Base-by-base conservation (phyloP, 2,113 vertebrate genomes). In the Okapia johnstoni region DNA sequence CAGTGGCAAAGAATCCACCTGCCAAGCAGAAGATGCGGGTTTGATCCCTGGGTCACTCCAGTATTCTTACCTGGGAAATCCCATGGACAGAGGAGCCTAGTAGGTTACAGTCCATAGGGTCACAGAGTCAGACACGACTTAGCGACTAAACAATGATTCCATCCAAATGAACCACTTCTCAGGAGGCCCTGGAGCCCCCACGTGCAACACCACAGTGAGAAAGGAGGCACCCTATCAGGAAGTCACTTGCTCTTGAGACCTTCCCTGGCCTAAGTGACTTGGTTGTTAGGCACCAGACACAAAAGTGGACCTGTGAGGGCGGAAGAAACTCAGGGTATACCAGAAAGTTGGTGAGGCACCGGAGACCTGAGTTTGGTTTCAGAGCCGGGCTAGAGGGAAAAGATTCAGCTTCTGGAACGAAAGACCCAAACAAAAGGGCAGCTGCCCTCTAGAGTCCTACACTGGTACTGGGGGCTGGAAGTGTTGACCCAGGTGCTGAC, bases 361-460 rank as follows among this genome's bases (percentile, higher is more conserved):
- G 11, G 80, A 83, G 48, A 79, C 30, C 46, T 87, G 85, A 96
- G 79, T 96, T 90, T 94, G n/a, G 14, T 96, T 98, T 96, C 90
- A 92, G 33, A 55, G 48, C 57, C 36, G 26, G 94, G 28, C 9
- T 66, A n/a, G n/a, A 50, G 66, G 86, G 50, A 94, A 91, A 79
- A 94, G 84, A 88, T 61, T 77, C 73, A 70, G 40, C 21, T 63
- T 52, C 85, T 88, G 46, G 52, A 66, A 96, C 66, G 77, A 85
- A 90, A 63, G 30, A 61, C 40, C 30, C 33, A 60, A 21, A 58
- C 12, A 15, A 63, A 91, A 80, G 50, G 55, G 14, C 54, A 76
- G 55, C 63, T 63, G 6, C 70, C 33, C 36, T 83, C 52, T 83
- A 93, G 92, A 84, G 10, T 23, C 21, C 25, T 43, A 55, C 61